phyloP scores from a whole-genome alignment of 1,140 invertebrate genomes.

The Lordiphosa stackelbergi region DNA sequence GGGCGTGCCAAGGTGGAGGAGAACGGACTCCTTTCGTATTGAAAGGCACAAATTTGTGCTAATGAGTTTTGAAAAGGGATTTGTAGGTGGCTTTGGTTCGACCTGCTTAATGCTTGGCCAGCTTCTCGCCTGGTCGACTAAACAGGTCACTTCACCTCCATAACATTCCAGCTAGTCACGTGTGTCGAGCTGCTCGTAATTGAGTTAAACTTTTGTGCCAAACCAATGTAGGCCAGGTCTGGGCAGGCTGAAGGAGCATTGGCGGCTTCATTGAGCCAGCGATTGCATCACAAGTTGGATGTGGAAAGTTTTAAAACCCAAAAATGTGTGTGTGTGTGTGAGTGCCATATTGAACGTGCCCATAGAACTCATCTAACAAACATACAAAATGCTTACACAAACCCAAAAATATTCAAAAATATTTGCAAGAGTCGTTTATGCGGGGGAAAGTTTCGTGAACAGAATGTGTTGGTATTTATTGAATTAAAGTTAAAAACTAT shows the following conservation, averaged over 20 bases:
- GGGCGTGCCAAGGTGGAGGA: conserved; percentile 27
- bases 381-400: conserved; percentile 31
- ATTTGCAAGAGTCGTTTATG: conserved; percentile 33
- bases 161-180: conserved; percentile 53
- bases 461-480: no score
- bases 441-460: not conserved
- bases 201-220: conserved; percentile 69
- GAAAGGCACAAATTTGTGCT: conserved; percentile 73
- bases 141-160: conserved; percentile 54
- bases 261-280: conserved; percentile 18
- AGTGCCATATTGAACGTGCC: conserved; percentile 43
- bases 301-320: conserved; percentile 56
- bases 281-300: conserved; percentile 58
- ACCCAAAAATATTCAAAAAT: conserved; percentile 20
- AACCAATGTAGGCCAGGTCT: conserved; percentile 50
- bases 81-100: conserved; percentile 44
- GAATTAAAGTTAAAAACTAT: no score
- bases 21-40: conserved; percentile 26
- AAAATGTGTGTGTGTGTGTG: conserved; percentile 43
- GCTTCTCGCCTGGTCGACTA: conserved; percentile 47
- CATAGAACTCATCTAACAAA: conserved; percentile 39
- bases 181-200: conserved; percentile 55
- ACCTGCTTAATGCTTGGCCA: conserved; percentile 57
- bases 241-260: conserved; percentile 37
- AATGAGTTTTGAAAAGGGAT: conserved; percentile 73